Evolutionary conservation across 1,140 invertebrate genomes (phyloP).

Genomic region (Hormaphis cornu): DNA sequence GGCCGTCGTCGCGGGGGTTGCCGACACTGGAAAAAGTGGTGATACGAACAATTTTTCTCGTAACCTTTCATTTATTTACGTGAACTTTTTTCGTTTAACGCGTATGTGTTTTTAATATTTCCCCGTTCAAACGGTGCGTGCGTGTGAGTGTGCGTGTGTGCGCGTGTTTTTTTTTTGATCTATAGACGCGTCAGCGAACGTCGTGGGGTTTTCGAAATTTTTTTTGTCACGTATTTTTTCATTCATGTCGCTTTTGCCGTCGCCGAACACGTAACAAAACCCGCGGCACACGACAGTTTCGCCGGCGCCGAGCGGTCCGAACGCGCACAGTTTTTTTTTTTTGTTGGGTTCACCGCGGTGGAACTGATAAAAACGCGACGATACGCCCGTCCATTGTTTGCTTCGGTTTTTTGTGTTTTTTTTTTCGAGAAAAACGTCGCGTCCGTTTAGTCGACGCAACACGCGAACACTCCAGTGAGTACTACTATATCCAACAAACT

Average conservation of each 20-base stretch:
- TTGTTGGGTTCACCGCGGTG: no score
- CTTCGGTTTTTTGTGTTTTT: neutral
- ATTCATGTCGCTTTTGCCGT: no score
- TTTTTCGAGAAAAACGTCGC: no score
- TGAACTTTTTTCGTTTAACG: slow-evolving; percentile 24
- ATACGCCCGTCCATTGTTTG: slow-evolving; percentile 31
- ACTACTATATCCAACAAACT: neutral
- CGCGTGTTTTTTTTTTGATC: neutral
- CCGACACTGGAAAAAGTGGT: slow-evolving; percentile 23
- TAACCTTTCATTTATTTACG: slow-evolving; percentile 33
- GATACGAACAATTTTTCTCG: slow-evolving; percentile 30
- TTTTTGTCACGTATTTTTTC: no score
- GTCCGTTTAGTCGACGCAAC: slow-evolving; percentile 10
- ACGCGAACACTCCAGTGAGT: slow-evolving; percentile 21
- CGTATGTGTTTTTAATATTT: neutral
- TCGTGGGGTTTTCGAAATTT: no score
- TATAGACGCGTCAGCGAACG: neutral
- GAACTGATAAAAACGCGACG: slow-evolving; percentile 11
- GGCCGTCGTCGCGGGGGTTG: neutral
- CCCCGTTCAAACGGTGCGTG: neutral
- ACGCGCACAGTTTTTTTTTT: neutral
- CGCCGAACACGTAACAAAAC: no score
- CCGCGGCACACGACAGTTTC: no score
- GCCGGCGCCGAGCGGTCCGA: no score
- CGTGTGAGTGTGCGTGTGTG: neutral